phyloP scores from a whole-genome alignment of 2,888 invertebrate species.

The Agapostemon virescens region DNA sequence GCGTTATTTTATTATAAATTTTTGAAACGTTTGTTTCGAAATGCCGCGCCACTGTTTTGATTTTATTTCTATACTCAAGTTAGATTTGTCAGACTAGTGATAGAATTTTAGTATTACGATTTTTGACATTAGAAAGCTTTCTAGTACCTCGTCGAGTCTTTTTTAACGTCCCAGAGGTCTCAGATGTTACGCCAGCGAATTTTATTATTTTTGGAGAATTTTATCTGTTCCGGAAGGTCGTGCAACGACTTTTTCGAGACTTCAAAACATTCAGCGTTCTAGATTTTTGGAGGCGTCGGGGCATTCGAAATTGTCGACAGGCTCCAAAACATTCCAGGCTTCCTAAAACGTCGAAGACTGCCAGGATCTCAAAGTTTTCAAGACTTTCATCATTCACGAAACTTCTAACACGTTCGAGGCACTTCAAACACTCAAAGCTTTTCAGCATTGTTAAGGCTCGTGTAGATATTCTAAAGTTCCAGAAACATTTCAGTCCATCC shows the following conservation, averaged over 20 bases:
- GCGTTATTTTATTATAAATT: no score
- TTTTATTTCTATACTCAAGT: neutral
- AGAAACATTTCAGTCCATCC: neutral
- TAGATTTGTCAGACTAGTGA: neutral
- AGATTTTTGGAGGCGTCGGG: neutral
- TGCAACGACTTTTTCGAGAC: neutral
- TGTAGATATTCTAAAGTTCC: conserved; percentile 1
- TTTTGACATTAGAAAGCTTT: no score
- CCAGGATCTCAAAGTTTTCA: neutral
- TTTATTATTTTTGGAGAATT: neutral
- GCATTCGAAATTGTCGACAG: neutral
- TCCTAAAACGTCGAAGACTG: neutral
- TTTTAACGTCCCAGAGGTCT: no score
- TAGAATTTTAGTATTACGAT: neutral
- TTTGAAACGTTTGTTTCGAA: no score
- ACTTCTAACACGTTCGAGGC: neutral
- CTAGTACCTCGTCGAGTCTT: no score
- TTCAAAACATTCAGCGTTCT: no score
- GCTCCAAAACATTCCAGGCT: neutral
- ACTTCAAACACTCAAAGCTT: neutral
- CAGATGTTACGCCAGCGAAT: no score
- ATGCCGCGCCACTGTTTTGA: no score
- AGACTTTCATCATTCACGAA: neutral
- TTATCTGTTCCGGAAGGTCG: neutral
- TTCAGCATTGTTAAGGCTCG: neutral